These are phyloP conservation scores for Plagodis pulveraria DNA, from an alignment of 2,888 invertebrate species.

Conservation along the genomic window DNA sequence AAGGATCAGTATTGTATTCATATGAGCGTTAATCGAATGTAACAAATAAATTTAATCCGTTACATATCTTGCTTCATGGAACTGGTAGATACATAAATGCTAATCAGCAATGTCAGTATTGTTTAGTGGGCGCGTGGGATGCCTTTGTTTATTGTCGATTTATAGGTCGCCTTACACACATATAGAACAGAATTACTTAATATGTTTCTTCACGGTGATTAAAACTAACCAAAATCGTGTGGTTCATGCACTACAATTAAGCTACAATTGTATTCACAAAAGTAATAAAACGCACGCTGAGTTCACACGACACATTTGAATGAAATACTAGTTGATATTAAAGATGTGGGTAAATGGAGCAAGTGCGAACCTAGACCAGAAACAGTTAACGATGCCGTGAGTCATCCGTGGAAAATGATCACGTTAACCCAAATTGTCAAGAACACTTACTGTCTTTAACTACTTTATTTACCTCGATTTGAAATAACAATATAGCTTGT, in stretches of 20 bases:
- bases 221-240: neutral
- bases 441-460: slow-evolving; percentile 57
- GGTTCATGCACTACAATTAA: slow-evolving; percentile 17
- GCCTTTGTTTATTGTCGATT: slow-evolving; percentile 35
- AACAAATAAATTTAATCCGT: slow-evolving; percentile 52
- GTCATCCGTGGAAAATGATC: slow-evolving; percentile 66
- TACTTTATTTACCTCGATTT: slow-evolving; percentile 53
- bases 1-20: slow-evolving; percentile 70
- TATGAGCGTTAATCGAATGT: slow-evolving; percentile 62
- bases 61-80: slow-evolving; percentile 51
- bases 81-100: slow-evolving; percentile 36
- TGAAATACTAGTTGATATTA: slow-evolving; percentile 61
- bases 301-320: slow-evolving; percentile 60
- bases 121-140: slow-evolving; percentile 61
- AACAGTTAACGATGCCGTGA: slow-evolving; percentile 66
- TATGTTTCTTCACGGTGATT: slow-evolving; percentile 9
- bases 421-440: slow-evolving; percentile 65
- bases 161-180: slow-evolving; percentile 28
- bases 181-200: slow-evolving; percentile 11
- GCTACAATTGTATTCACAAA: slow-evolving; percentile 45
- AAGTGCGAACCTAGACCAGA: slow-evolving; percentile 62
- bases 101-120: slow-evolving; percentile 58
- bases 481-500: slow-evolving; percentile 41
- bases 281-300: slow-evolving; percentile 57
- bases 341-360: slow-evolving; percentile 77